Percentiles rank a stretch among this genome's conserved stretches.
Conservation (phyloP, 2,888 invertebrate genomes). For the Drosophila gaucha region DNA sequence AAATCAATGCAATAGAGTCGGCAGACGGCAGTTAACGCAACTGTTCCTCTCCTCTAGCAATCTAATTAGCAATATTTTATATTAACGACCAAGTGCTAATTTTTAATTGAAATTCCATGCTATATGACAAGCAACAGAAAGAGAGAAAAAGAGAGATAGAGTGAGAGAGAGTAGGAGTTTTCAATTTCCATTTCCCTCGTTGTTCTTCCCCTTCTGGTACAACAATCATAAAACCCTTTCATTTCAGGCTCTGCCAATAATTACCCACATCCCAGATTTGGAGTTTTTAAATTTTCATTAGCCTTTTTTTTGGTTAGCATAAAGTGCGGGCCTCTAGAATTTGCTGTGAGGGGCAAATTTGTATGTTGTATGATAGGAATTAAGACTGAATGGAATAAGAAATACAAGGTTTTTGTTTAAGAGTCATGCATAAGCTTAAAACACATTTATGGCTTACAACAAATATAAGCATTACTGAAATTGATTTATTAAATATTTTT, state of each 20-base stretch:
- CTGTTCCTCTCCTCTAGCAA: slow-evolving; percentile 35
- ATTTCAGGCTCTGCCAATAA: slow-evolving; percentile 50
- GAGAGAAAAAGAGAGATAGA: background rate
- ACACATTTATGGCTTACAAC: no score
- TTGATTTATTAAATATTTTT: background rate
- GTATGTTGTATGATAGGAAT: background rate
- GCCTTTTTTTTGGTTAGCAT: background rate
- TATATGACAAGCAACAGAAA: slow-evolving; percentile 10
- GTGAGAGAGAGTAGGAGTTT: background rate
- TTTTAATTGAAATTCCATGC: slow-evolving; percentile 75
- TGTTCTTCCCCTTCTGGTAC: background rate
- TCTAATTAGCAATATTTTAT: slow-evolving; percentile 79
- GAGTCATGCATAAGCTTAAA: no score
- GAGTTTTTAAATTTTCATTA: slow-evolving; percentile 17
- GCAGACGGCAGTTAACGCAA: slow-evolving; percentile 38
- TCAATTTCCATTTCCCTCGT: slow-evolving; percentile 5
- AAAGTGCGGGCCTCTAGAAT: slow-evolving; percentile 22
- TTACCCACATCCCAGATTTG: slow-evolving; percentile 67
- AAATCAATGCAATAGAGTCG: slow-evolving; percentile 69
- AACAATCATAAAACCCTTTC: slow-evolving; percentile 38
- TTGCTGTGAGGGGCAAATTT: background rate
- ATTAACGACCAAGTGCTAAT: slow-evolving; percentile 74
- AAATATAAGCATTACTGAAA: no score
- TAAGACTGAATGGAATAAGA: background rate
- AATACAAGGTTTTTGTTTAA: background rate